Evolutionary conservation across 2,888 invertebrate species (phyloP), one percentile per base, ranked within the genome.

Genomic region (Tetragonisca angustula): DNA sequence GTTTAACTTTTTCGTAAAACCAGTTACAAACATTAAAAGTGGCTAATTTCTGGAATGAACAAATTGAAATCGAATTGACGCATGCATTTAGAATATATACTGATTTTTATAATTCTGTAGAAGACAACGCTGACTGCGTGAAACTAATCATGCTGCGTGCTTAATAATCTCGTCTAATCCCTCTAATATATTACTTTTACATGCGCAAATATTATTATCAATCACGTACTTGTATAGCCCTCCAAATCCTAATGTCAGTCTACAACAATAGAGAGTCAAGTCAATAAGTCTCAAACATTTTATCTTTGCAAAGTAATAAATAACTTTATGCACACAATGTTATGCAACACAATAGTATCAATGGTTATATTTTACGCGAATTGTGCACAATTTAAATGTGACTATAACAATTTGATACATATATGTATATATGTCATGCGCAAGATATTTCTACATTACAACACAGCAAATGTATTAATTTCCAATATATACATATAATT

Each of bases 241-340:
- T 96, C 97, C 97, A 97, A 94, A 97, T 96, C 96, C 97, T 96
- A 95, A 97, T 96, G 96, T 97, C 96, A 88, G 96, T 96, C 96
- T 96, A 95, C 87, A 94, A 92, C 70, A 79, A 76, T 76, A 86
- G 76, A 86, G 81, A 86, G 73, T 85, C 85, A 84, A 76, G 85
- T 85, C 76, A 86, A 85, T 85, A 85, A 86, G 82, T 86, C 79
- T 72, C 62, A 85, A 82, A 85, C 77, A 79, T 79, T 74, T 82
- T 85, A 85, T 84, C 85, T 84, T 78, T 81, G 81, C 77, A 84
- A 81, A 81, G 73, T 84, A 78, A 81, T 64, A 81, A 84, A 81
- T 81, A 75, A 76, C 77, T 84, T 80, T 78, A 81, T 69, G 77
- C 27, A 27, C 27, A 27, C 1, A 27, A 27, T 27, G 2, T 80